Percentiles rank a stretch among this genome's conserved stretches.
phyloP scores from a whole-genome alignment of 1,140 invertebrate species.

The Atopsyche davidsoni region DNA sequence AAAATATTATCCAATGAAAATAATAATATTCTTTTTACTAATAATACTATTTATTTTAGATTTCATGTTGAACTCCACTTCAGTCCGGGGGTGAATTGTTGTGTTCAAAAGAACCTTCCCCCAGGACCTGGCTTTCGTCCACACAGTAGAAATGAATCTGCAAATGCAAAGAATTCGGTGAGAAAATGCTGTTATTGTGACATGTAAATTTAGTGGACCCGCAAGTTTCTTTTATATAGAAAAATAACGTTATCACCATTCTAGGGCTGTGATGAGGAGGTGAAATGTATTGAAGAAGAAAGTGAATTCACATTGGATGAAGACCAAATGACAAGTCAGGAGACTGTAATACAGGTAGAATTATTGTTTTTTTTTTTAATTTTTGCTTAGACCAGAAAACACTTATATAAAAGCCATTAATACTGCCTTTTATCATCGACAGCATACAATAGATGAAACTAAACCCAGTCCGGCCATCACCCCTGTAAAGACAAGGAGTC shows the following conservation, averaged over 20 bases:
- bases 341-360: slow-evolving; percentile 43
- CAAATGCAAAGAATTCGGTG: slow-evolving; percentile 47
- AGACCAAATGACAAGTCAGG: slow-evolving; percentile 46
- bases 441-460: slow-evolving; percentile 39
- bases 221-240: neutral
- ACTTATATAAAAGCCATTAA: neutral
- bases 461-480: slow-evolving; percentile 27
- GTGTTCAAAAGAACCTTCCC: slow-evolving; percentile 89
- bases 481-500: slow-evolving; percentile 33
- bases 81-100: slow-evolving; percentile 94
- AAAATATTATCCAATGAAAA: neutral
- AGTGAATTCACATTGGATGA: slow-evolving; percentile 41
- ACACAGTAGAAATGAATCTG: slow-evolving; percentile 78
- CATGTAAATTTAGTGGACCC: slow-evolving; percentile 2
- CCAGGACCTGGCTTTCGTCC: slow-evolving; percentile 90
- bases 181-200: slow-evolving; percentile 12
- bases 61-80: slow-evolving; percentile 98
- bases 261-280: slow-evolving; percentile 41
- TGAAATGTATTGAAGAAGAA: slow-evolving; percentile 64
- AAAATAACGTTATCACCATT: slow-evolving; percentile 8
- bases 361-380: neutral
- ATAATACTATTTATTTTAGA: slow-evolving; percentile 34
- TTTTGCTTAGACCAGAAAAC: neutral
- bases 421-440: slow-evolving; percentile 5
- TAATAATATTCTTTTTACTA: neutral